phyloP scores from a whole-genome alignment of 2,888 invertebrate genomes.

The Steinernema hermaphroditum region DNA sequence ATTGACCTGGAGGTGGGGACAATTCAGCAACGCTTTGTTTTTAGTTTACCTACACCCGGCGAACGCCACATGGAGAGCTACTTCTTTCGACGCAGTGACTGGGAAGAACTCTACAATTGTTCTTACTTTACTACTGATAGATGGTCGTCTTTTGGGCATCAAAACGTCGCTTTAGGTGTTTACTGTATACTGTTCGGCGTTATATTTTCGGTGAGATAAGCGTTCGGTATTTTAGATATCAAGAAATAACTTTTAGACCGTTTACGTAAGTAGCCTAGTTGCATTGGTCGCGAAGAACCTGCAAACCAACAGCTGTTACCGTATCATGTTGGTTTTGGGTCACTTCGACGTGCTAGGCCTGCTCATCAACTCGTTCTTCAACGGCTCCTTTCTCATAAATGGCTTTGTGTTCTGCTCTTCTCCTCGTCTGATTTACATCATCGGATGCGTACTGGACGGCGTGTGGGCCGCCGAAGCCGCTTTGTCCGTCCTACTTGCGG shows the following conservation, averaged over 20 bases:
- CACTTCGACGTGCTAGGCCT: neutral
- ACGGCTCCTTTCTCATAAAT: neutral
- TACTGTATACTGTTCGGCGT: conserved; percentile 4
- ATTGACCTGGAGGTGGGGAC: too few species aligned
- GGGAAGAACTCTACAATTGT: neutral
- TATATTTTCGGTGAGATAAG: neutral
- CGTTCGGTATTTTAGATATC: neutral
- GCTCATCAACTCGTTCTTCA: neutral
- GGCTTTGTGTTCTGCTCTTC: conserved; percentile 4
- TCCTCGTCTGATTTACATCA: neutral
- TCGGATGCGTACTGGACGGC: neutral
- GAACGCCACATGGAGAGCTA: neutral
- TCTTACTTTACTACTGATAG: neutral
- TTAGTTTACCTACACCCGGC: too few species aligned
- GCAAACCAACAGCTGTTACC: conserved; percentile 20
- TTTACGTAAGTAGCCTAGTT: neutral
- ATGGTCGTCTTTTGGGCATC: neutral
- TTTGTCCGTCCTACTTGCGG: neutral
- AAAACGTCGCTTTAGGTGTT: neutral
- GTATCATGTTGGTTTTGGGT: conserved; percentile 10
- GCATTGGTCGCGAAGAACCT: neutral
- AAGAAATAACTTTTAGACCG: neutral
- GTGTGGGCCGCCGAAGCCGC: conserved; percentile 11
- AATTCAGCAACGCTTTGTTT: too few species aligned
- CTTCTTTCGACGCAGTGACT: neutral